phyloP scores from a whole-genome alignment of 2,797 vertebrate species.

The Oryzias sinensis region DNA sequence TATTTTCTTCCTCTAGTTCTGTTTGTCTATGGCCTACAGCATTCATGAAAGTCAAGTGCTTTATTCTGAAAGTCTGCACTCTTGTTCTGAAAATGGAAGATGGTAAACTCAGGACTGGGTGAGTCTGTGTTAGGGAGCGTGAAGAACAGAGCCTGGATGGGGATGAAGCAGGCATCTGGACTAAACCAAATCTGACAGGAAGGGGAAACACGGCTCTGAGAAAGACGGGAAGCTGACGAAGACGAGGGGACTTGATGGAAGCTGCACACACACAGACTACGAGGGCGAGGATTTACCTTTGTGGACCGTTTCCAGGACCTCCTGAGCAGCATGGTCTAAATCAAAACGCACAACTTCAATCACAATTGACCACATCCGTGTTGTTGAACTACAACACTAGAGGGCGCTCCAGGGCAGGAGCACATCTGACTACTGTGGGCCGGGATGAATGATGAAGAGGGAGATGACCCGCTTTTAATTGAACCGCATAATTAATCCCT shows the following conservation, averaged over 20 bases:
- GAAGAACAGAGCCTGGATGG: not conserved
- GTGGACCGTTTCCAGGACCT: slow-evolving; percentile 93
- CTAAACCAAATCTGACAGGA: not conserved
- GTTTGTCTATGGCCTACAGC: no score
- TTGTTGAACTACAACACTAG: slow-evolving; percentile 12
- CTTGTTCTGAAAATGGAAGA: no score
- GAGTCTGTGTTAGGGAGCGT: not conserved
- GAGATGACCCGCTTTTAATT: not conserved
- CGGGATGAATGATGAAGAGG: not conserved
- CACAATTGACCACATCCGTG: slow-evolving; percentile 50
- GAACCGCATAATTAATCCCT: slow-evolving; percentile 3
- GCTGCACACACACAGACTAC: slow-evolving; percentile 19
- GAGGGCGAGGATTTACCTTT: slow-evolving; percentile 86
- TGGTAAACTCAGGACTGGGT: no score
- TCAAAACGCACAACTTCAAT: not conserved
- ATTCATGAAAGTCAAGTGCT: no score
- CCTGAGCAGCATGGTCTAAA: slow-evolving; percentile 92
- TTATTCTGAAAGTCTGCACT: no score
- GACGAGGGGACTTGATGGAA: not conserved
- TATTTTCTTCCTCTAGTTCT: no score
- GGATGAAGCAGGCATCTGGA: no score
- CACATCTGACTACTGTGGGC: not conserved
- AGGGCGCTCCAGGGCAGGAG: not conserved
- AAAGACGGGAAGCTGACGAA: not conserved
- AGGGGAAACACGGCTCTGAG: not conserved